These are phyloP conservation scores for Mnemiopsis leidyi DNA, from an alignment of 37 sponge, comb jelly and placozoan species.

Conservation along the genomic window DNA sequence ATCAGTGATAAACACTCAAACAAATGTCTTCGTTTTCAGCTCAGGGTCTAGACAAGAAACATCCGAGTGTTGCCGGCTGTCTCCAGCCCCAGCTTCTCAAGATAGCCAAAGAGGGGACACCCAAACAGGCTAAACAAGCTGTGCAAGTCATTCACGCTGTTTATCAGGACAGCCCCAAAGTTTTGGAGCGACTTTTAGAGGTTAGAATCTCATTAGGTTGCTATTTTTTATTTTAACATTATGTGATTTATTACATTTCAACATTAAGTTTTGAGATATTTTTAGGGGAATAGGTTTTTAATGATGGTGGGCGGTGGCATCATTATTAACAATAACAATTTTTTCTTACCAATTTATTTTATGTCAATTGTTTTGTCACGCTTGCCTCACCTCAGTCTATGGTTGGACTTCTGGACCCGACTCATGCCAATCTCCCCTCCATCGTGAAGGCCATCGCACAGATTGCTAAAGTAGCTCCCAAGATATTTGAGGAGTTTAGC, in stretches of 20 bases:
- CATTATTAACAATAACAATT: too few species aligned
- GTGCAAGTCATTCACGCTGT: conserved; percentile 70
- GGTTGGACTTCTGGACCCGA: background rate
- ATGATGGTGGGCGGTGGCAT: too few species aligned
- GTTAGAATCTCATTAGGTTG: conserved; percentile 64
- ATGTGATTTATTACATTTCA: too few species aligned
- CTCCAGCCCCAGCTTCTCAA: conserved; percentile 72
- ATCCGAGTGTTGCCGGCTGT: conserved; percentile 67
- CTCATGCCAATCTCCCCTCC: conserved; percentile 13
- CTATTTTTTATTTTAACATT: too few species aligned
- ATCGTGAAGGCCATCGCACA: conserved; percentile 44
- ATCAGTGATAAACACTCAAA: too few species aligned
- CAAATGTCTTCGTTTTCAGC: conserved; percentile 12
- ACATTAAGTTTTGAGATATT: too few species aligned
- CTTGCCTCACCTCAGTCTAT: conserved; percentile 10
- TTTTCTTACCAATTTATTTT: too few species aligned
- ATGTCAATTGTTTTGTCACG: too few species aligned
- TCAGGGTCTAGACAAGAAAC: conserved; percentile 7
- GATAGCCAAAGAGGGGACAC: conserved; percentile 70
- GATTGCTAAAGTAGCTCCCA: conserved; percentile 55
- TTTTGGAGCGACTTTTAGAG: conserved; percentile 70
- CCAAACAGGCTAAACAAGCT: conserved; percentile 69
- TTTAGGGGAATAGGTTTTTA: too few species aligned
- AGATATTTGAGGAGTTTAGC: conserved; percentile 46
- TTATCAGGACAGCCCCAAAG: conserved; percentile 69